These are phyloP conservation scores for Mobula hypostoma DNA, from an alignment of 2,113 vertebrate species.

Conservation along the genomic window DNA sequence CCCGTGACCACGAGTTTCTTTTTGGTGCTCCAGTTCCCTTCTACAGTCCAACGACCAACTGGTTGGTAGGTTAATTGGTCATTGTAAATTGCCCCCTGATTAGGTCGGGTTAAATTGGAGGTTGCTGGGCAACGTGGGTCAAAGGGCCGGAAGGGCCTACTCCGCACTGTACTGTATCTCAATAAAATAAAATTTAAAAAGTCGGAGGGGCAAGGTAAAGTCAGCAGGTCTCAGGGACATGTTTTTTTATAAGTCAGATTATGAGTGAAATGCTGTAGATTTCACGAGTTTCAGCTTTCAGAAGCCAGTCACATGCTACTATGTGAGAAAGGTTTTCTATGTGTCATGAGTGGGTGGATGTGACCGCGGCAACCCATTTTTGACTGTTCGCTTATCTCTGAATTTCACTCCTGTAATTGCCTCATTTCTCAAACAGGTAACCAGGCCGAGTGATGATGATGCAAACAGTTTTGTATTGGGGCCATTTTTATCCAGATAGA, in stretches of 20 bases:
- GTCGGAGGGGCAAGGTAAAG: not conserved
- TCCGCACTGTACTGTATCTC: too few relatives aligned
- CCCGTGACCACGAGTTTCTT: too few relatives aligned
- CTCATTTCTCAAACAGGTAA: not conserved
- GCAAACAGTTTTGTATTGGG: not conserved
- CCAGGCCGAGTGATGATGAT: not conserved
- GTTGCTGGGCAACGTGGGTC: too few relatives aligned
- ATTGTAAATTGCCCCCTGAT: too few relatives aligned
- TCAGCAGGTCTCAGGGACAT: not conserved
- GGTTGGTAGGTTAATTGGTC: too few relatives aligned
- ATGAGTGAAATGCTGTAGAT: not conserved
- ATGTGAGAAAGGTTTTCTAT: not conserved
- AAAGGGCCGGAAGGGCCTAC: too few relatives aligned
- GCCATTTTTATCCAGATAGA: too few relatives aligned
- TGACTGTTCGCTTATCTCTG: too few relatives aligned
- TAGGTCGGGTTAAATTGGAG: too few relatives aligned
- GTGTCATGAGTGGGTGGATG: not conserved
- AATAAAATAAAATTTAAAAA: not conserved
- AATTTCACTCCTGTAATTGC: too few relatives aligned
- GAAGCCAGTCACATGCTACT: not conserved
- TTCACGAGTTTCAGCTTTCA: not conserved
- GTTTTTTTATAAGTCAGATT: not conserved
- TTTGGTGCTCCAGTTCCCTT: too few relatives aligned
- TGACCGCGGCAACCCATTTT: not conserved
- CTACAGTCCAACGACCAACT: too few relatives aligned